These are phyloP conservation scores for Mus spretus DNA, from an alignment of 2,797 vertebrate genomes.

Conservation along the genomic window DNA sequence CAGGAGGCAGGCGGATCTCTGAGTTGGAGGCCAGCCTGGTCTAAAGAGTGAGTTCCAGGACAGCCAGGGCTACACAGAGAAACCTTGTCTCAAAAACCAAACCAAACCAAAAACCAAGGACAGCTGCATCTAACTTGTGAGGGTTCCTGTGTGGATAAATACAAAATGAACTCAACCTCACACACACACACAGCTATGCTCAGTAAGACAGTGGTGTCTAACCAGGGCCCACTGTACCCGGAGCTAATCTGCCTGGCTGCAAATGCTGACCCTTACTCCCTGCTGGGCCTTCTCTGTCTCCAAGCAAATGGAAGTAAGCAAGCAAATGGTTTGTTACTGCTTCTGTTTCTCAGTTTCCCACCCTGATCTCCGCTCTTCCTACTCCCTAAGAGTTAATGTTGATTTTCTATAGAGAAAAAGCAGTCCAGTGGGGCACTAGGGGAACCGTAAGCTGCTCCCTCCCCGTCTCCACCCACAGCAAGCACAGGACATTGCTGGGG, in stretches of 20 bases:
- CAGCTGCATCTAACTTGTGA: background rate
- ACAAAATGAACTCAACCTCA: background rate
- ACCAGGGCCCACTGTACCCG: background rate
- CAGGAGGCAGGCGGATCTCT: background rate
- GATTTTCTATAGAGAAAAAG: background rate
- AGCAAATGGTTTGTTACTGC: background rate
- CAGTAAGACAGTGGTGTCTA: background rate
- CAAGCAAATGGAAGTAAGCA: background rate
- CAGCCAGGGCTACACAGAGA: background rate
- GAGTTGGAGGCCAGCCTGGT: background rate
- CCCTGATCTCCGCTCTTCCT: slow-evolving; percentile 17
- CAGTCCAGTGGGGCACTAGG: background rate
- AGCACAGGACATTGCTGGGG: slow-evolving; percentile 68
- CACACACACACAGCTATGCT: background rate
- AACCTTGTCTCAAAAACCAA: background rate
- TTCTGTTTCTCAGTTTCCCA: background rate
- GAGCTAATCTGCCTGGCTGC: background rate
- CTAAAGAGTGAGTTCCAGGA: background rate
- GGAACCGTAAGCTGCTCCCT: slow-evolving; percentile 20
- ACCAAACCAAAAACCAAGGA: background rate
- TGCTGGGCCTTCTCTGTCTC: background rate
- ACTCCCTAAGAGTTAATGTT: background rate
- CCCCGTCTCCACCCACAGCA: slow-evolving; percentile 42
- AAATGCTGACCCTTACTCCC: rapidly evolving
- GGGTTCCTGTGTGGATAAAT: background rate